Evolutionary conservation across 1,140 invertebrate genomes (phyloP).

Genomic region (Drosophila bipectinata): DNA sequence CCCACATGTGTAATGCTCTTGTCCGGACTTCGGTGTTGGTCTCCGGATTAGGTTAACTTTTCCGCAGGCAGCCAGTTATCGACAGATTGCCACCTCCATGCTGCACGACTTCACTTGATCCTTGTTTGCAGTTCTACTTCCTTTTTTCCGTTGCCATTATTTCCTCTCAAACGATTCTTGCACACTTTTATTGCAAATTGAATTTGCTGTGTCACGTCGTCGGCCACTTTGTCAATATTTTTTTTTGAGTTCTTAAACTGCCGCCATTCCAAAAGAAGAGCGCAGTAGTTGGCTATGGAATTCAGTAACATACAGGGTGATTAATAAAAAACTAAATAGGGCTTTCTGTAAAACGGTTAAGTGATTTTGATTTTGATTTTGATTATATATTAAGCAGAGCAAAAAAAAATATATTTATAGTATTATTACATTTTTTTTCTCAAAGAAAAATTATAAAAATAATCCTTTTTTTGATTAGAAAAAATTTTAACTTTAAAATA

Average conservation of each 20-base stretch:
- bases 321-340: background rate
- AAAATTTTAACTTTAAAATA: too few relatives aligned
- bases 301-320: slow-evolving; percentile 43
- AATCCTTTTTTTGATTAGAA: too few relatives aligned
- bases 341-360: too few relatives aligned
- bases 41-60: slow-evolving; percentile 42
- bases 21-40: slow-evolving; percentile 9
- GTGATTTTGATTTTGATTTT: too few relatives aligned
- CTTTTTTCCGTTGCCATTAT: slow-evolving; percentile 4
- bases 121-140: slow-evolving; percentile 28
- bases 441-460: too few relatives aligned
- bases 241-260: slow-evolving; percentile 55
- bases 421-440: too few relatives aligned
- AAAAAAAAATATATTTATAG: too few relatives aligned
- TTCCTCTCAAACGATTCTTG: slow-evolving; percentile 41
- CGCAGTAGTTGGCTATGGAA: background rate
- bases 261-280: slow-evolving; percentile 31
- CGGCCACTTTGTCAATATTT: slow-evolving; percentile 71
- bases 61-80: slow-evolving; percentile 27
- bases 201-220: slow-evolving; percentile 73
- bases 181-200: slow-evolving; percentile 75
- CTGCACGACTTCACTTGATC: slow-evolving; percentile 40
- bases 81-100: slow-evolving; percentile 43
- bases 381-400: too few relatives aligned
- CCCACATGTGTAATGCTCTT: slow-evolving; percentile 52